Base-by-base conservation (phyloP, 2,797 vertebrate genomes). In the Paedocypris micromegethes region DNA sequence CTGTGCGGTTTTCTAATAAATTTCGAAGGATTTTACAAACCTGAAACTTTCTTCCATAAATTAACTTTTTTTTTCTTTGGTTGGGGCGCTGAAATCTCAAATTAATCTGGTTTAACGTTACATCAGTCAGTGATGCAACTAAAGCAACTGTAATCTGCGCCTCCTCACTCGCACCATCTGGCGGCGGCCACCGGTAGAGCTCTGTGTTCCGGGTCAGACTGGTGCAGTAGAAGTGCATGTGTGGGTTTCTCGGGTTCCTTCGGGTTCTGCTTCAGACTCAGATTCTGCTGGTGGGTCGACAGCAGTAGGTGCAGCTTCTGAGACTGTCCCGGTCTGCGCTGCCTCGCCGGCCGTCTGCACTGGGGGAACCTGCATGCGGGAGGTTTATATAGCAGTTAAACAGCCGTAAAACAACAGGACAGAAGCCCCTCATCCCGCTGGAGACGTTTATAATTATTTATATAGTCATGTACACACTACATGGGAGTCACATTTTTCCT, bases 291-390 rank as follows among this genome's bases (percentile, higher is more conserved):
- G 91, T 85, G 9, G 91, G 89, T 78, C 90, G 83, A 83, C 91
- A 91, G 83, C 90, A 91, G 83, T 91, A 92, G 69, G 90, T 83
- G 80, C 88, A 91, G 85, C 89, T 91, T 66, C 87, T 82, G 76
- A 91, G 80, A 68, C 90, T 89, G 83, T 90, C 90, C 71, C 86
- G 86, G 50, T 90, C 88, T 0, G 85, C 51, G 68, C 86, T 88
- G 44, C 88, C 88, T 2, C 88, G 88, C 0, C 88, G 87, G 40
- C 88, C 91, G 4, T 88, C 91, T 55, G 89, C 88, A 1, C 86
- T 86, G 43, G 77, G 87, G n/a, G 90, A 88, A 68, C 90, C 93
- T 95, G 76, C 47, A 52, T 37, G 55, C 44, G 23, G 42, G 58
- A 2, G 5, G 53, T 6, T 2, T 5, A 3, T 42, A 23, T 23